A percentile compares a stretch with the other conserved stretches of the same genome.
Evolutionary conservation across 2,113 vertebrate genomes (phyloP).

Genomic region (Prinia subflava): DNA sequence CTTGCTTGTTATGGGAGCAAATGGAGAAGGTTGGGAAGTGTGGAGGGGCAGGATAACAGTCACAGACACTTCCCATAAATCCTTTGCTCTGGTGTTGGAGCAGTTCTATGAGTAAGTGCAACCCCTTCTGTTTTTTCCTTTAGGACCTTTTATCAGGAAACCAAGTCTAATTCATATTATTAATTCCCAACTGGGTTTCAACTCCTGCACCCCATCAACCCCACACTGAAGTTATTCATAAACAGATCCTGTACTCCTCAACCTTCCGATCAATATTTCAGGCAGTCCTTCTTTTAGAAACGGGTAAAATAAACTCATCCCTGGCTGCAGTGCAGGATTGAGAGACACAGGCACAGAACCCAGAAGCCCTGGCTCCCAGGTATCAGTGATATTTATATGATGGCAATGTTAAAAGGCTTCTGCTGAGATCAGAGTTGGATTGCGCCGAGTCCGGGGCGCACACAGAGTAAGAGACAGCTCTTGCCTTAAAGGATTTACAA

Average conservation of each 20-base stretch:
- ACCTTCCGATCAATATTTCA: not conserved
- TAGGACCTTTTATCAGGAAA: not conserved
- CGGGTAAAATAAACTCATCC: not conserved
- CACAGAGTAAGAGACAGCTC: not conserved
- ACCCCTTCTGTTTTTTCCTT: not conserved
- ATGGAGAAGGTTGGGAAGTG: not conserved
- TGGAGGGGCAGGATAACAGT: not conserved
- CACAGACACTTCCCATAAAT: not conserved
- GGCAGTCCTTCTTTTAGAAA: not conserved
- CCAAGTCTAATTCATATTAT: not conserved
- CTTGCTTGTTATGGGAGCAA: not conserved
- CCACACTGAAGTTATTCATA: not conserved
- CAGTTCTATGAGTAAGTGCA: not conserved
- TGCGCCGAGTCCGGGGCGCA: not conserved
- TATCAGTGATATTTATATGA: not conserved
- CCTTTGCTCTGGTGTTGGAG: not conserved
- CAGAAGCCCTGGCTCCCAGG: not conserved
- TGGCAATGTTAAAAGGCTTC: not conserved
- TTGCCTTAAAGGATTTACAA: conserved; percentile 36
- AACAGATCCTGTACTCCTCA: not conserved
- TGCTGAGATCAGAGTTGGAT: conserved; percentile 27
- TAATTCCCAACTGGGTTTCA: not conserved
- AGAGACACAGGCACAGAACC: not conserved
- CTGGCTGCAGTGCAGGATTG: not conserved
- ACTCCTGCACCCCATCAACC: not conserved